Base-by-base conservation (phyloP, 2,888 invertebrate genomes). In the Nowickia ferox region DNA sequence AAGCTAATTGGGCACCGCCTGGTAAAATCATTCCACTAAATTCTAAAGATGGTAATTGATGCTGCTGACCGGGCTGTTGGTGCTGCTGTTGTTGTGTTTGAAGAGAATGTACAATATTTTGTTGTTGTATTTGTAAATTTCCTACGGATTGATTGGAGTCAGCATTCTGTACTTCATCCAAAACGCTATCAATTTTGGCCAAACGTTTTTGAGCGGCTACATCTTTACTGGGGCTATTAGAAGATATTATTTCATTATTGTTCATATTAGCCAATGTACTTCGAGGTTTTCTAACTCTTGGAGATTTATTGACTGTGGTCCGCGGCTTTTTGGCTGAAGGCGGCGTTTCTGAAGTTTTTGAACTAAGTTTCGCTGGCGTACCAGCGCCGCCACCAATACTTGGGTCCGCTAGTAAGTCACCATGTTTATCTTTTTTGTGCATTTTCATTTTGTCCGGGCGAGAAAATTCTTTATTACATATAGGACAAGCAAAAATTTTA, bases 371-470 rank as follows among this genome's bases (percentile, higher is more conserved):
- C 10, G 42, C 68, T 46, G 68, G 79, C 44, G 89, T 82, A 17
- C 85, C 86, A 6, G 22, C 59, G 3, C 65, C 44, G 17, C 63
- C 42, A 30, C 74, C 17, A 13, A 30, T 22, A 57, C 57, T 75
- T 22, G 82, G 2, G 42, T 88, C 90, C 9, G 63, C 30, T 84
- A 90, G 89, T 6, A 90, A 88, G 74, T 91, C 92, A 10, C 91
- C 91, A 74, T 92, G 92, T 74, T 92, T 92, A 69, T 92, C 92
- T 87, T 92, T 92, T 84, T 92, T 92, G 88, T 92, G 92, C 92
- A 92, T 91, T 87, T 92, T 92, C 92, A 92, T 92, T 87, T 92
- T 92, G 75, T 92, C 92, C 0, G 92, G 92, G 0, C 92, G 89
- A 57, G 92, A 92, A 87, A 92, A 92, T 86, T 92, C 92, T 84